Conservation (phyloP, 2,113 vertebrate genomes). For the Dunckerocampus dactyliophorus region DNA sequence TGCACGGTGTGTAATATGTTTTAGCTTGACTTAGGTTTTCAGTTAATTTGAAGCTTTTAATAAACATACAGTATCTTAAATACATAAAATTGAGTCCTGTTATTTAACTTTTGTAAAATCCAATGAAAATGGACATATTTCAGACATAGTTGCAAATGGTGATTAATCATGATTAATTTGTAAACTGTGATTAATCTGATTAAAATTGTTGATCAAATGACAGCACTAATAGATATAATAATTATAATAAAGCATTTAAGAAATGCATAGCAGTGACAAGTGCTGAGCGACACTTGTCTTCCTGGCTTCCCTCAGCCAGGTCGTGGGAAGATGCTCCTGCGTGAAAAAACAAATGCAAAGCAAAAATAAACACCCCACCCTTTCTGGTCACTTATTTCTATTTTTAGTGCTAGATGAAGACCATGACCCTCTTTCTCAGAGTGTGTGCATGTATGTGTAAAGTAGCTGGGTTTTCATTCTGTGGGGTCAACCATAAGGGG, state of each 20-base stretch:
- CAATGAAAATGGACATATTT: too few relatives aligned
- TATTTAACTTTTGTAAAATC: too few relatives aligned
- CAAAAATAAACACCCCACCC: constrained; percentile 22
- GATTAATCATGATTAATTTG: too few relatives aligned
- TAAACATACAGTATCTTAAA: too few relatives aligned
- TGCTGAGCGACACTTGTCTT: constrained; percentile 33
- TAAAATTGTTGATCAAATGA: too few relatives aligned
- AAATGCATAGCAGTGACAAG: not conserved
- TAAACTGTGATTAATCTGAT: too few relatives aligned
- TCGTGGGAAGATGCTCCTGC: constrained; percentile 58
- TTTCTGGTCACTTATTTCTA: constrained; percentile 12
- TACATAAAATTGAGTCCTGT: too few relatives aligned
- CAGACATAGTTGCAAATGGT: too few relatives aligned
- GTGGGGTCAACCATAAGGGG: not conserved
- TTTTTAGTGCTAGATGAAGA: constrained; percentile 28
- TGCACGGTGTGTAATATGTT: too few relatives aligned
- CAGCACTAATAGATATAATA: too few relatives aligned
- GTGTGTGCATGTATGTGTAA: constrained; percentile 10
- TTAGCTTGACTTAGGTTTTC: too few relatives aligned
- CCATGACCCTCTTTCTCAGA: not conserved
- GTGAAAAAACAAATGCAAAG: constrained; percentile 28
- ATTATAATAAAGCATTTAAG: not conserved
- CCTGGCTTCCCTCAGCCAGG: constrained; percentile 33
- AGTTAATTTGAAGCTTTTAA: too few relatives aligned
- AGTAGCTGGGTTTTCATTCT: not conserved